Conservation (phyloP, 2,113 vertebrate genomes). For the Microcebus ravelobensis region DNA sequence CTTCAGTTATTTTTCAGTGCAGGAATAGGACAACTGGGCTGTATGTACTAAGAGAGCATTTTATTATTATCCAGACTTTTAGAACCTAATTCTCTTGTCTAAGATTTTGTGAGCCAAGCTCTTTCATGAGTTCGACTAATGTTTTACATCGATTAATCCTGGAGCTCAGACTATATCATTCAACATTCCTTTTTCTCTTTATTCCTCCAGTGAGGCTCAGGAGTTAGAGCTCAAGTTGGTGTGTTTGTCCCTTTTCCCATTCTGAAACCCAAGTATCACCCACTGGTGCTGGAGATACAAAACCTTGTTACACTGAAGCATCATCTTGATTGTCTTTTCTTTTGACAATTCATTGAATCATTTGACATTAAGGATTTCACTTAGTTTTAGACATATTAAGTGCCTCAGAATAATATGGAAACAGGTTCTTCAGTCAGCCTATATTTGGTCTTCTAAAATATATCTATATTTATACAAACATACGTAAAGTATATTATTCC, state of each 20-base stretch:
- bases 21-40: neutral
- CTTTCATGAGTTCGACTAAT: constrained; percentile 35
- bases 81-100: constrained; percentile 47
- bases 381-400: constrained; percentile 49
- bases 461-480: constrained; percentile 29
- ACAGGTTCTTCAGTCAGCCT: constrained; percentile 39
- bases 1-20: constrained; percentile 53
- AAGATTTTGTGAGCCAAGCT: constrained; percentile 18
- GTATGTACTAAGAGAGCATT: neutral
- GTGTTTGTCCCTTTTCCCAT: neutral
- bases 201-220: neutral
- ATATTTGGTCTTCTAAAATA: constrained; percentile 41
- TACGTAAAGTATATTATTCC: constrained; percentile 37
- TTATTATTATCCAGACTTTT: constrained; percentile 28
- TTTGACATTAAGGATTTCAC: constrained; percentile 52
- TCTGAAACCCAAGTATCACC: constrained; percentile 18
- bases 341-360: constrained; percentile 33
- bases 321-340: constrained; percentile 44
- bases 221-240: neutral
- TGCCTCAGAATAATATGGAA: constrained; percentile 47
- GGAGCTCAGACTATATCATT: neutral
- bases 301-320: constrained; percentile 32
- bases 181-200: constrained; percentile 38
- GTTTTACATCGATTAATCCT: constrained; percentile 53
- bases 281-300: neutral